These are phyloP conservation scores for Bujurquina vittata DNA, from an alignment of 2,113 vertebrate genomes.

Conservation along the genomic window DNA sequence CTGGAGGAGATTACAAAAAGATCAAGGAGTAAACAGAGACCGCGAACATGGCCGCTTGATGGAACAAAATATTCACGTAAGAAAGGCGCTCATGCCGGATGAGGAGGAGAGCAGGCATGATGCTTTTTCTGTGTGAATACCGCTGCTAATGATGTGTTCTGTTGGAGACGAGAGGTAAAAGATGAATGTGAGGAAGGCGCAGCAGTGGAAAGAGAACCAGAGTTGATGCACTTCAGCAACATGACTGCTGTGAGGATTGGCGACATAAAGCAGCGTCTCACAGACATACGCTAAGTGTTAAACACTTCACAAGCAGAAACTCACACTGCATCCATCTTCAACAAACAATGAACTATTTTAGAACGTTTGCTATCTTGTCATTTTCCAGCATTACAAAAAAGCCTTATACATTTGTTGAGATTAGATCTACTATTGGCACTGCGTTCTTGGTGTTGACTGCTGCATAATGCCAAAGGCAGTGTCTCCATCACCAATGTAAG, in stretches of 20 bases:
- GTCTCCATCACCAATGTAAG: conserved; percentile 10
- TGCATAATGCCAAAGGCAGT: conserved; percentile 27
- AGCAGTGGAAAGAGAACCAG: not conserved
- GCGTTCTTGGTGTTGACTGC: not conserved
- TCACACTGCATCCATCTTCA: not conserved
- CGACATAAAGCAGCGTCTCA: not conserved
- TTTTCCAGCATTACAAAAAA: not conserved
- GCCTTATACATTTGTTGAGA: conserved; percentile 1
- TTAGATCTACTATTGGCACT: not conserved
- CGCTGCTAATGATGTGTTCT: not conserved
- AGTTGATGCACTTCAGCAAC: not conserved
- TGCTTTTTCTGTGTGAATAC: not conserved
- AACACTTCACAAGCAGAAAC: accelerated
- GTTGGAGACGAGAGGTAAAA: not conserved
- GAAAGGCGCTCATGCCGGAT: not conserved
- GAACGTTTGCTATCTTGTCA: not conserved
- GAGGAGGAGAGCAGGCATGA: not conserved
- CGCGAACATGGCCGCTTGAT: conserved; percentile 16
- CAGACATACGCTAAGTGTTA: not conserved
- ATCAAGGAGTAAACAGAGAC: conserved; percentile 15
- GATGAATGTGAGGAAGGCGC: not conserved
- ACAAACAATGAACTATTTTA: not conserved
- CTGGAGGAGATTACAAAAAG: conserved; percentile 8
- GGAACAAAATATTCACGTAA: not conserved
- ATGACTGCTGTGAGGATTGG: not conserved